Evolutionary conservation across 2,113 vertebrate genomes (phyloP).

Genomic region (Platysternon megacephalum): DNA sequence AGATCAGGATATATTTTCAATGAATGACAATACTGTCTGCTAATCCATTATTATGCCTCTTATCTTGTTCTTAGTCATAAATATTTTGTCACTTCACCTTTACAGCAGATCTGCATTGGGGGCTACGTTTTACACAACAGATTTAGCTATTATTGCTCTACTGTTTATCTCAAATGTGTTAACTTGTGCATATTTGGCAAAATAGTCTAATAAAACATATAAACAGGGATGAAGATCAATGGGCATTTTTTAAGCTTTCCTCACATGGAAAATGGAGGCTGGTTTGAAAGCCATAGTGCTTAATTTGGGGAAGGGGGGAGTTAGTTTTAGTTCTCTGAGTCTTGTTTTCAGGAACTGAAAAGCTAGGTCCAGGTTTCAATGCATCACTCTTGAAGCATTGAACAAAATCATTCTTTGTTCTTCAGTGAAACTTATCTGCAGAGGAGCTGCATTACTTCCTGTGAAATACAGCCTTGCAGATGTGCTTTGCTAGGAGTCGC

Average conservation of each 20-base stretch:
- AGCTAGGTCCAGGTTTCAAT: conserved; percentile 70
- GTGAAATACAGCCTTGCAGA: conserved; percentile 76
- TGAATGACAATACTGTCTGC: not conserved
- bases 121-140: not conserved
- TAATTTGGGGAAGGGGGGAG: conserved; percentile 28
- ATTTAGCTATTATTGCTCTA: not conserved
- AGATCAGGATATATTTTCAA: conserved; percentile 14
- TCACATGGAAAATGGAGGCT: not conserved
- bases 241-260: conserved; percentile 12
- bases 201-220: not conserved
- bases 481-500: conserved; percentile 55
- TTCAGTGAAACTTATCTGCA: conserved; percentile 80
- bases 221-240: not conserved
- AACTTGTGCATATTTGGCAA: not conserved
- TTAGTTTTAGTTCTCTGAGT: conserved; percentile 19
- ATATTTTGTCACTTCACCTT: conserved; percentile 22
- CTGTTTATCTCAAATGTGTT: not conserved
- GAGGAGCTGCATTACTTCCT: conserved; percentile 77
- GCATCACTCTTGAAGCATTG: conserved; percentile 58
- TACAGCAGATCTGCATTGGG: not conserved
- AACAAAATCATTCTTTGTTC: conserved; percentile 83
- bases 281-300: conserved; percentile 30
- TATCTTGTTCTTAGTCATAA: conserved; percentile 5
- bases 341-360: conserved; percentile 69
- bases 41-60: conserved; percentile 8